These are phyloP conservation scores for Drosophila vallismaia DNA, from an alignment of 2,888 invertebrate species.

Conservation along the genomic window DNA sequence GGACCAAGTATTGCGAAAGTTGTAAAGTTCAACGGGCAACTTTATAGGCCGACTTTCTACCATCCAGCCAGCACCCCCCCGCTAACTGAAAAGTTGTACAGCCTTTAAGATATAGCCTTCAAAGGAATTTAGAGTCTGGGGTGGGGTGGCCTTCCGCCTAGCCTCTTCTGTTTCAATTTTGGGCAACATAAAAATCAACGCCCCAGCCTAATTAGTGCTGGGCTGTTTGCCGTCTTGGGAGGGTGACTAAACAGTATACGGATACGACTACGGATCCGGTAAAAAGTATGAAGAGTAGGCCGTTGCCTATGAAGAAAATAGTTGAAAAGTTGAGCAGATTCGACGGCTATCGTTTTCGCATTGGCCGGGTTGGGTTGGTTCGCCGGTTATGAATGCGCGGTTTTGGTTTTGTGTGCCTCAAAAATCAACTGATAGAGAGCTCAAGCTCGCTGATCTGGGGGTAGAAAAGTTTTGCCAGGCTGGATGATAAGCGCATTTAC, in stretches of 20 bases:
- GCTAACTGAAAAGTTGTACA: conserved; percentile 45
- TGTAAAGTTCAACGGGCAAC: conserved; percentile 72
- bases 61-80: too few relatives aligned
- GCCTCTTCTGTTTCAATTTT: conserved; percentile 68
- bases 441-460: conserved; percentile 1
- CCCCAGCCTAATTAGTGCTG: conserved; percentile 68
- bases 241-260: conserved; percentile 27
- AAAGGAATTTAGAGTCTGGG: conserved; percentile 56
- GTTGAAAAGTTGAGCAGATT: conserved; percentile 70
- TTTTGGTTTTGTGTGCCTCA: conserved; percentile 40
- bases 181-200: conserved; percentile 71
- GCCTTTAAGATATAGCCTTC: conserved; percentile 57
- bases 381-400: conserved; percentile 64
- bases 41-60: conserved; percentile 60
- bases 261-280: too few relatives aligned
- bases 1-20: conserved; percentile 60
- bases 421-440: conserved; percentile 46
- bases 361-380: conserved; percentile 46
- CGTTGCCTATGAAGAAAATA: conserved; percentile 45
- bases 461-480: conserved; percentile 21
- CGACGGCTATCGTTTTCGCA: conserved; percentile 76
- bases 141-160: conserved; percentile 1
- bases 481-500: conserved; percentile 76
- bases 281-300: too few relatives aligned
- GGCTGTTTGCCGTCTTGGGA: conserved; percentile 45